Evolutionary conservation across 2,797 vertebrate species (phyloP).

Genomic region (Pipistrellus pipistrellus): DNA sequence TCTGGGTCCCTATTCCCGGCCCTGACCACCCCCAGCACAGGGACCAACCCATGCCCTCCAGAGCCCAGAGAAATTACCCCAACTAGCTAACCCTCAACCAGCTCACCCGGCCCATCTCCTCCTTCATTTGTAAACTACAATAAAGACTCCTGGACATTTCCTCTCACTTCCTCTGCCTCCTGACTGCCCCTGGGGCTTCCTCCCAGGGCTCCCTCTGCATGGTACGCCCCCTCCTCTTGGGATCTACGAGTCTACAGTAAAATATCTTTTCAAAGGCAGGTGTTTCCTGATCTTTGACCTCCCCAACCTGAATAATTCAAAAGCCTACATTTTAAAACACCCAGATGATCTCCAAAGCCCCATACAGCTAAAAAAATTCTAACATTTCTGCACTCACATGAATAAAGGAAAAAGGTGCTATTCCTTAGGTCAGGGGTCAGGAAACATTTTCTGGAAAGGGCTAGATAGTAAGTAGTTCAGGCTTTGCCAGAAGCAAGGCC

Average conservation of each 20-base stretch:
- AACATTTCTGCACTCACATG: neutral
- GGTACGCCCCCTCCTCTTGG: neutral
- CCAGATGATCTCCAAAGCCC: neutral
- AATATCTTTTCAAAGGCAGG: neutral
- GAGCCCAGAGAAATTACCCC: neutral
- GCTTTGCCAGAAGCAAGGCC: neutral
- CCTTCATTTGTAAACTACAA: neutral
- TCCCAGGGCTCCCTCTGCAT: neutral
- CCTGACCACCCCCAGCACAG: neutral
- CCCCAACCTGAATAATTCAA: neutral
- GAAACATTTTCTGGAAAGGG: neutral
- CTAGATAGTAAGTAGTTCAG: neutral
- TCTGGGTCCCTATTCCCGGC: neutral
- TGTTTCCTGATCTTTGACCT: neutral
- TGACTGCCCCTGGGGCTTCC: neutral
- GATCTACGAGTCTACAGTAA: neutral
- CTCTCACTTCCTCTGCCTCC: neutral
- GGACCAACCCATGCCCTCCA: neutral
- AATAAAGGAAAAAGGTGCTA: neutral
- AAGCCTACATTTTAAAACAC: neutral
- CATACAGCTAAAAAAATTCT: neutral
- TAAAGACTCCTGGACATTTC: neutral
- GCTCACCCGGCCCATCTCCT: fast-evolving
- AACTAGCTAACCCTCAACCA: neutral
- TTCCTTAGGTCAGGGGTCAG: neutral